Evolutionary conservation across 2,888 invertebrate genomes (phyloP).

Genomic region (Drosophila niveifrons): DNA sequence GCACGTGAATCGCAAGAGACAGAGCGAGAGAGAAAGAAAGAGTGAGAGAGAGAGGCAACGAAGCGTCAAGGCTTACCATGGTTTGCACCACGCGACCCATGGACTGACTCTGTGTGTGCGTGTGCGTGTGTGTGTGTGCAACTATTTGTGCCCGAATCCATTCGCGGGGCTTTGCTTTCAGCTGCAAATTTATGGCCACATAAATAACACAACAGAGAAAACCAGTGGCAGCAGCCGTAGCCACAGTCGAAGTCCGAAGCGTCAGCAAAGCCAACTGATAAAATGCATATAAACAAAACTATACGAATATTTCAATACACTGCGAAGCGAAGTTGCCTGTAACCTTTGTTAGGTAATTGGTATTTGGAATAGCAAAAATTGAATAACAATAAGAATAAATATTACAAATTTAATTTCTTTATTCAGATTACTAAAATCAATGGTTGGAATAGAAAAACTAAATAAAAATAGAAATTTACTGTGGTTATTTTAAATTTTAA

Average conservation of each 20-base stretch:
- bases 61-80: conserved; percentile 75
- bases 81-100: neutral
- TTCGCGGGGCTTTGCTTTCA: conserved; percentile 75
- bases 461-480: too few species aligned
- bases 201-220: conserved; percentile 75
- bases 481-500: too few species aligned
- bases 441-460: too few species aligned
- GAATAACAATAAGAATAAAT: too few species aligned
- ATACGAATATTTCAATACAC: conserved; percentile 35
- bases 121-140: conserved; percentile 31
- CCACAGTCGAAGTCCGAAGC: conserved; percentile 10
- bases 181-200: conserved; percentile 77
- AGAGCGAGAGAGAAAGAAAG: neutral
- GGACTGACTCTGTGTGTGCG: neutral
- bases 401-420: too few species aligned
- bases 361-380: neutral
- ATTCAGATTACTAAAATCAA: too few species aligned
- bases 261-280: conserved; percentile 17
- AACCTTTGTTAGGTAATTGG: too few species aligned
- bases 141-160: conserved; percentile 65
- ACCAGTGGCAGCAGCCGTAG: conserved; percentile 65
- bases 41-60: conserved; percentile 39
- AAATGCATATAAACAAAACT: neutral
- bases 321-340: neutral
- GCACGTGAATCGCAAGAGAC: conserved; percentile 54